A percentile compares a stretch with the other conserved stretches of the same genome.
Evolutionary conservation across 2,888 invertebrate species (phyloP).

Genomic region (Anoncus sp.): DNA sequence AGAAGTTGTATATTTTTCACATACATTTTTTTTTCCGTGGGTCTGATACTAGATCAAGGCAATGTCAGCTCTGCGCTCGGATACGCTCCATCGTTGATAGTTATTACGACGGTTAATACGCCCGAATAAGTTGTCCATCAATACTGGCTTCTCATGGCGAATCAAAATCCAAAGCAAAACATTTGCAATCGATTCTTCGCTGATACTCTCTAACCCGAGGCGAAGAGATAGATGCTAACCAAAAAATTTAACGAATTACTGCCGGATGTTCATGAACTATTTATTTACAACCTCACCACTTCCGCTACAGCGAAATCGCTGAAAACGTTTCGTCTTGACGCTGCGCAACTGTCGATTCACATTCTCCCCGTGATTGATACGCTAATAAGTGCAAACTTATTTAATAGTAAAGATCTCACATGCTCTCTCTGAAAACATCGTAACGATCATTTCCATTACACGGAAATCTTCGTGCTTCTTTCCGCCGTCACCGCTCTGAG

Average conservation of each 20-base stretch:
- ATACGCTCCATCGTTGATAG: no score
- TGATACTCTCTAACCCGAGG: background rate
- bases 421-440: background rate
- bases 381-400: conserved; percentile 56
- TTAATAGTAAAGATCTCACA: conserved; percentile 33
- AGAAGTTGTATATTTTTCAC: no score
- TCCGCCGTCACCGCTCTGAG: conserved; percentile 45
- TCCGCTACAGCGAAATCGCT: conserved; percentile 30
- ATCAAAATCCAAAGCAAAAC: conserved; percentile 8
- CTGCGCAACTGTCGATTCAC: no score
- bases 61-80: no score
- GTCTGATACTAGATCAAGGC: background rate
- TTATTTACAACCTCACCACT: conserved; percentile 59
- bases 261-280: conserved; percentile 54
- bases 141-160: no score
- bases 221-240: conserved; percentile 52
- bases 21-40: no score
- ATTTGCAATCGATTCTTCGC: conserved; percentile 29
- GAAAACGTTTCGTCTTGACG: conserved; percentile 31
- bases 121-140: no score
- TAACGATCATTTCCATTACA: conserved; percentile 33
- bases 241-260: conserved; percentile 65
- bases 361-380: conserved; percentile 66
- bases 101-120: no score
- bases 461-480: conserved; percentile 40